Evolutionary conservation across 2,113 vertebrate genomes (phyloP).

Genomic region (Nycticorax nycticorax): DNA sequence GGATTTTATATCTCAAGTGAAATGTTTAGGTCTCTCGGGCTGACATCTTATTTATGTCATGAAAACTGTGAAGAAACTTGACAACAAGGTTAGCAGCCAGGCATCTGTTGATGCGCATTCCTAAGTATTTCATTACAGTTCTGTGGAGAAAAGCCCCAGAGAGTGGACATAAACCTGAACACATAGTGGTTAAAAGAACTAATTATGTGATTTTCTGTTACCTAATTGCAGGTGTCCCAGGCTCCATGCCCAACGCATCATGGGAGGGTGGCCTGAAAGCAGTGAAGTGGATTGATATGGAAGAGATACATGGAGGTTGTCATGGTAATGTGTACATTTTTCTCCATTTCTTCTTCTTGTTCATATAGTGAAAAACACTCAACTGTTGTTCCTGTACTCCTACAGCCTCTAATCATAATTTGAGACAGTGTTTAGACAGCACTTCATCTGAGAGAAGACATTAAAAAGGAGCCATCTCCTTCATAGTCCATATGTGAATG

Average conservation of each 20-base stretch:
- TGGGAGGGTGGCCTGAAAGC: constrained; percentile 72
- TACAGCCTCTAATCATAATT: neutral
- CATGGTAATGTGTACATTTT: constrained; percentile 56
- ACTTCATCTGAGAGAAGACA: neutral
- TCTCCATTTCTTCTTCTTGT: neutral
- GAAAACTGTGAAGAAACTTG: neutral
- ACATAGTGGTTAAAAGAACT: neutral
- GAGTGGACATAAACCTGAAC: neutral
- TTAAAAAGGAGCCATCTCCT: neutral
- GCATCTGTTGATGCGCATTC: neutral
- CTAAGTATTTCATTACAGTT: neutral
- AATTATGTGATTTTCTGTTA: neutral
- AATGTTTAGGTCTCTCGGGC: neutral
- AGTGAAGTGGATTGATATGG: constrained; percentile 72
- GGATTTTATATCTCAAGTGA: neutral
- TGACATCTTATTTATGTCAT: neutral
- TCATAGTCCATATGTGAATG: neutral
- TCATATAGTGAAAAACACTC: neutral
- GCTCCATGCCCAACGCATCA: constrained; percentile 67
- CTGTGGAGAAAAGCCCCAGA: neutral
- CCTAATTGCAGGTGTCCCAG: constrained; percentile 64
- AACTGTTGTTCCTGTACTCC: neutral
- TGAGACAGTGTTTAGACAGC: neutral
- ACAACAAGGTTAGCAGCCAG: neutral
- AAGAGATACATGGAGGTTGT: constrained; percentile 67